These are phyloP conservation scores for Manduca sexta DNA, from an alignment of 1,140 invertebrate species.

Conservation along the genomic window DNA sequence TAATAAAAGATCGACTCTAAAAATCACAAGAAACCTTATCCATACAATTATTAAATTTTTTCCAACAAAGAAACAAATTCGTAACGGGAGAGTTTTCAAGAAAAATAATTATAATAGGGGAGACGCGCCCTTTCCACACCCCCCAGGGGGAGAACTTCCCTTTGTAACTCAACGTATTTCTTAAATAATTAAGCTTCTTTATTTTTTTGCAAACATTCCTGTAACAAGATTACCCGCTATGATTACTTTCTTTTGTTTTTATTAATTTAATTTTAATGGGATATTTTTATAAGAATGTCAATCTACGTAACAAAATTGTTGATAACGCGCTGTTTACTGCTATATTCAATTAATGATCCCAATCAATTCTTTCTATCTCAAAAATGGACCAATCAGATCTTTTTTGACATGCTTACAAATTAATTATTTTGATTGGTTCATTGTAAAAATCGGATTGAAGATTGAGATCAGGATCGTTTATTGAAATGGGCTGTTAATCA, in stretches of 20 bases:
- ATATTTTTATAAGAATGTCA: constrained; percentile 8
- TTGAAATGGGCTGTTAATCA: no score
- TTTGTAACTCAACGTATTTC: constrained; percentile 28
- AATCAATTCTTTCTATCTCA: no score
- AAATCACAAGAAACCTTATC: no score
- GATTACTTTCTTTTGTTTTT: constrained; percentile 38
- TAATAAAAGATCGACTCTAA: no score
- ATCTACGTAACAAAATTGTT: no score
- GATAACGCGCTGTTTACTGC: no score
- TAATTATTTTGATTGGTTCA: no score
- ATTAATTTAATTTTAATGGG: constrained; percentile 18
- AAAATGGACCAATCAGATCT: no score
- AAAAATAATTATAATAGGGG: constrained; percentile 57
- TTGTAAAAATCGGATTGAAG: no score
- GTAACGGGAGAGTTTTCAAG: constrained; percentile 40
- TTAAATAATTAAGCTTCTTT: constrained; percentile 55
- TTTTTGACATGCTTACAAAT: no score
- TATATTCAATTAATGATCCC: no score
- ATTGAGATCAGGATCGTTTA: no score
- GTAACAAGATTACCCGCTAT: constrained; percentile 43
- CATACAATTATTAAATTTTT: constrained; percentile 12
- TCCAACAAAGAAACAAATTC: constrained; percentile 28
- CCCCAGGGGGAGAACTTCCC: constrained; percentile 7
- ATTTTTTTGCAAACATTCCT: constrained; percentile 45
- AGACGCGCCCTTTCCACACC: constrained; percentile 17